These are phyloP conservation scores for Polyergus mexicanus DNA, from an alignment of 1,140 invertebrate species.

Conservation along the genomic window DNA sequence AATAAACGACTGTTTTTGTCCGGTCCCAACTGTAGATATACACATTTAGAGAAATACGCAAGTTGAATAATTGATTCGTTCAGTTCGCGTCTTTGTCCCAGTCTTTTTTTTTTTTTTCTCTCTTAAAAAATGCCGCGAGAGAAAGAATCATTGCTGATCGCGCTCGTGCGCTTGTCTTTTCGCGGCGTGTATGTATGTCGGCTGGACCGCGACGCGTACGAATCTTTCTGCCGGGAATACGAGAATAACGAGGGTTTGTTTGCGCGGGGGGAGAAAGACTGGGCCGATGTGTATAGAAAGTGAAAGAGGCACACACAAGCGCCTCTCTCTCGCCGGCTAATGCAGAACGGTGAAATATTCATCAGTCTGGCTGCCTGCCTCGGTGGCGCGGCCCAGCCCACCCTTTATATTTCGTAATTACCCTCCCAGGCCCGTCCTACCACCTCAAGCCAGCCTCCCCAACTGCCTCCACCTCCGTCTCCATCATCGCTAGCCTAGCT, in stretches of 20 bases:
- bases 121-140: constrained; percentile 11
- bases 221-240: constrained; percentile 67
- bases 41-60: not conserved
- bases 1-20: not conserved
- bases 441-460: constrained; percentile 77
- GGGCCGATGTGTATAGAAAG: constrained; percentile 73
- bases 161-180: constrained; percentile 1
- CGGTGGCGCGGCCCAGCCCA: constrained; percentile 81
- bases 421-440: constrained; percentile 80
- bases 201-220: constrained; percentile 25
- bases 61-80: not conserved
- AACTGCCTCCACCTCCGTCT: constrained; percentile 61
- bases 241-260: constrained; percentile 27
- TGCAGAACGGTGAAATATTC: constrained; percentile 86
- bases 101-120: constrained; percentile 34
- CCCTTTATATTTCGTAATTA: constrained; percentile 86
- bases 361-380: constrained; percentile 83
- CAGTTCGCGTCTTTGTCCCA: constrained; percentile 28
- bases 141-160: not conserved
- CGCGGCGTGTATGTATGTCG: not conserved
- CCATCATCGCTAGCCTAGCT: constrained; percentile 56
- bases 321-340: constrained; percentile 82
- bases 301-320: constrained; percentile 83
- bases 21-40: not conserved
- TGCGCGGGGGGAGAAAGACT: constrained; percentile 21